Conservation (phyloP, 2,888 invertebrate species). For the Helleia helle region DNA sequence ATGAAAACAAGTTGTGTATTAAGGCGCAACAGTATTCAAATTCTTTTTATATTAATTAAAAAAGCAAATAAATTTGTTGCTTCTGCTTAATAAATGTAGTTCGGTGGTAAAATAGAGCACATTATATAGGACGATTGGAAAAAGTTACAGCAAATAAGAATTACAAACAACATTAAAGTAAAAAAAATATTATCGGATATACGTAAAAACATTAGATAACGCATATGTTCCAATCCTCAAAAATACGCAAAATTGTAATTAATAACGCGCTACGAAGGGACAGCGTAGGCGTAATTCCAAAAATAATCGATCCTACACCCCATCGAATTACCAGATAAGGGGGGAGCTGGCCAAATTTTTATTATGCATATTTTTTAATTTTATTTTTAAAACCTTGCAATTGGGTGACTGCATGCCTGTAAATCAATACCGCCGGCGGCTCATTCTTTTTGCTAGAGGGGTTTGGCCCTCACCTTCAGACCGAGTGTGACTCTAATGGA, state of each 20-base stretch:
- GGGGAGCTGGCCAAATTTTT: constrained; percentile 65
- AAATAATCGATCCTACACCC: constrained; percentile 54
- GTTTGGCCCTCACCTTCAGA: constrained; percentile 32
- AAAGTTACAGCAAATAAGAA: too few species aligned
- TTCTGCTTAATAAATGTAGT: too few species aligned
- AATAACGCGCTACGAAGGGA: constrained; percentile 21
- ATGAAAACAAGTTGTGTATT: too few species aligned
- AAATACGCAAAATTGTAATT: constrained; percentile 22
- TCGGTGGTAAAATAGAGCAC: too few species aligned
- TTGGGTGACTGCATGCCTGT: constrained; percentile 37
- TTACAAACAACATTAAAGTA: too few species aligned
- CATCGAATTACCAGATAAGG: constrained; percentile 37
- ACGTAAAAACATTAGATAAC: too few species aligned
- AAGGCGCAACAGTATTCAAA: too few species aligned
- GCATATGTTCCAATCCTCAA: too few species aligned
- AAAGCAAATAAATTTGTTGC: too few species aligned
- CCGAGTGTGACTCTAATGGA: constrained; percentile 36
- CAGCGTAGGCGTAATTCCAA: constrained; percentile 37
- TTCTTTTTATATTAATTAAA: too few species aligned
- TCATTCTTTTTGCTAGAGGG: constrained; percentile 40
- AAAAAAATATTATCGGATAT: too few species aligned
- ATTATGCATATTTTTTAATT: constrained; percentile 58
- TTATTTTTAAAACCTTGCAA: constrained; percentile 51
- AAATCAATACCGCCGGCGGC: constrained; percentile 49
- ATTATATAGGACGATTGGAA: too few species aligned